Percentiles rank a stretch among this genome's conserved stretches.
Conservation (phyloP, 2,113 vertebrate species). For the Caracal caracal region DNA sequence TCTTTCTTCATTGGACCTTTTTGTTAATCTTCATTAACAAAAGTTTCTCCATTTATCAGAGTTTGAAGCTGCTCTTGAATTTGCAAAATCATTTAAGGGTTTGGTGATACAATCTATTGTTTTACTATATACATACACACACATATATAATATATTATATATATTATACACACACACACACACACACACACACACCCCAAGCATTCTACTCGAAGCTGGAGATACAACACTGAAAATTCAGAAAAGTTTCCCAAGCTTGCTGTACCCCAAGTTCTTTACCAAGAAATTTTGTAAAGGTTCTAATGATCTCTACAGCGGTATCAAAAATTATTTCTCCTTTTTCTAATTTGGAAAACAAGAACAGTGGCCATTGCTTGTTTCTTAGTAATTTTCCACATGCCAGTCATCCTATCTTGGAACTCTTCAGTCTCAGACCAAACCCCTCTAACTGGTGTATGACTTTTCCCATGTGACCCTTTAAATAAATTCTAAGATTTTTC, state of each 20-base stretch:
- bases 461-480: conserved; percentile 77
- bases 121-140: not conserved
- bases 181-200: not conserved
- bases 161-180: not conserved
- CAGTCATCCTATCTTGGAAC: conserved; percentile 54
- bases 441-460: conserved; percentile 52
- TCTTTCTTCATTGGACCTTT: not conserved
- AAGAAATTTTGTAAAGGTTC: not conserved
- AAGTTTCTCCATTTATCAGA: not conserved
- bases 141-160: too few relatives aligned
- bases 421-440: conserved; percentile 53
- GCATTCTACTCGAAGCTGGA: not conserved
- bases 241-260: not conserved
- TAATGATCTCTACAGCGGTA: not conserved
- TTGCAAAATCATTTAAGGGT: not conserved
- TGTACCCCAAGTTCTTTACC: not conserved
- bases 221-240: not conserved
- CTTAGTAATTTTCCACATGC: conserved; percentile 71
- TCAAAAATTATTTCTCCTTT: conserved; percentile 64
- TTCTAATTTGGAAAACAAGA: conserved; percentile 45
- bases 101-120: not conserved
- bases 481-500: conserved; percentile 80
- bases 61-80: conserved; percentile 10
- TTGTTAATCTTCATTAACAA: not conserved
- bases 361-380: conserved; percentile 54